Evolutionary conservation across 2,113 vertebrate species (phyloP), one percentile per base, ranked within the genome.

Genomic region (Oryzias woworae): DNA sequence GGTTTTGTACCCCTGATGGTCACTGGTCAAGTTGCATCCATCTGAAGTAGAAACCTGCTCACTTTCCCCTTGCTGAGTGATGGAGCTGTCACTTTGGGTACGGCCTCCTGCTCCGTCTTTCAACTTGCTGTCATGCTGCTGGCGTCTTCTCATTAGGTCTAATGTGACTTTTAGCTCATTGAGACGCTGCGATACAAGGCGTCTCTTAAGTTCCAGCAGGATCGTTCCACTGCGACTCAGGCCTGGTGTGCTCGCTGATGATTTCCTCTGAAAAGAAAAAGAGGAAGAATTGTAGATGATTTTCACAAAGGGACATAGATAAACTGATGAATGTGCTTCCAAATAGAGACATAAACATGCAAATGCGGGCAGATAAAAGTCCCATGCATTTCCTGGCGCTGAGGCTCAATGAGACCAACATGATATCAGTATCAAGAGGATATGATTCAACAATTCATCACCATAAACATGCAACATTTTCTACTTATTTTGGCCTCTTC

Each of bases 151-250:
- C 68, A 85, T 82, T 52, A 69, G 74, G 45, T 58, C 73, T 79
- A 87, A 85, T 62, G 72, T 87, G 73, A 77, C 69, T 70, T 89
- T 85, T 64, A 90, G 86, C 82, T 89, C 82, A 56, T 80, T 58
- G 69, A 90, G 85, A 55, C 84, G 85, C 76, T 87, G 89, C 36
- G 75, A 83, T 75, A 89, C 60, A 51, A 75, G 75, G 22, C 48
- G 68, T 61, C 87, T 85, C 81, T 81, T 87, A 74, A 89, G 73
- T 58, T 90, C 85, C 82, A 90, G 68, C 65, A 87, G 78, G 51
- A 77, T 51, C 63, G 88, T 88, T 77, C 83, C 87, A 71, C 80
- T 81, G 68, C 75, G 80, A 75, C 85, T 87, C 46, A 85, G 82
- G 52, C 76, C 71, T 48, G 82, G 68, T 28, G 59, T 24, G 62